These are phyloP conservation scores for Aricia agestis DNA, from an alignment of 1,140 invertebrate species.

Conservation along the genomic window DNA sequence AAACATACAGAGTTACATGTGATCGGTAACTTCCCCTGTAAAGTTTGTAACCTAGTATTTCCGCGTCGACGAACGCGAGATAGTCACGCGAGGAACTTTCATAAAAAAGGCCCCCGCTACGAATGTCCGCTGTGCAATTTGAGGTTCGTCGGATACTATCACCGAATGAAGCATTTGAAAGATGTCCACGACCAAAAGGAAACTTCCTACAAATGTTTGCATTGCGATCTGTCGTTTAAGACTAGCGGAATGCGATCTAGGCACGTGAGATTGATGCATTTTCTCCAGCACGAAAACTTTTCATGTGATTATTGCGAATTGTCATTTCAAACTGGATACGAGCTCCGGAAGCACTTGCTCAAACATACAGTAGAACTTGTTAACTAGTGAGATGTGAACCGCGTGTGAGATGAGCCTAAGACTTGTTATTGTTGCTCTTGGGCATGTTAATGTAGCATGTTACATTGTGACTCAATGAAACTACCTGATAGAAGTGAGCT, in stretches of 20 bases:
- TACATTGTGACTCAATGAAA: too few species aligned
- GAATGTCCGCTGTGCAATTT: conserved; percentile 62
- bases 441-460: too few species aligned
- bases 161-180: conserved; percentile 61
- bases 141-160: conserved; percentile 57
- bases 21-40: conserved; percentile 59
- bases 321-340: conserved; percentile 58
- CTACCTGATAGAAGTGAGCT: too few species aligned
- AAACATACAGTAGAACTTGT: conserved; percentile 58
- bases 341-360: conserved; percentile 59
- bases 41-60: conserved; percentile 53
- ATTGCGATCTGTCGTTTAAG: conserved; percentile 59
- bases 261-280: conserved; percentile 51
- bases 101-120: conserved; percentile 61
- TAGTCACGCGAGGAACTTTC: conserved; percentile 46
- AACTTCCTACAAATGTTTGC: conserved; percentile 51
- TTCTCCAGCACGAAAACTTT: conserved; percentile 48
- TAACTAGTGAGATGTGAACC: conserved; percentile 48
- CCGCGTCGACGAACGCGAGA: conserved; percentile 38
- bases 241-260: conserved; percentile 58
- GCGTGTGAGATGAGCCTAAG: conserved; percentile 47
- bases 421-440: conserved; percentile 31
- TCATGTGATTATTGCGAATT: conserved; percentile 52
- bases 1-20: conserved; percentile 64
- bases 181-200: conserved; percentile 57